Base-by-base conservation (phyloP, 2,888 invertebrate species). In the Rotaria macrura region DNA sequence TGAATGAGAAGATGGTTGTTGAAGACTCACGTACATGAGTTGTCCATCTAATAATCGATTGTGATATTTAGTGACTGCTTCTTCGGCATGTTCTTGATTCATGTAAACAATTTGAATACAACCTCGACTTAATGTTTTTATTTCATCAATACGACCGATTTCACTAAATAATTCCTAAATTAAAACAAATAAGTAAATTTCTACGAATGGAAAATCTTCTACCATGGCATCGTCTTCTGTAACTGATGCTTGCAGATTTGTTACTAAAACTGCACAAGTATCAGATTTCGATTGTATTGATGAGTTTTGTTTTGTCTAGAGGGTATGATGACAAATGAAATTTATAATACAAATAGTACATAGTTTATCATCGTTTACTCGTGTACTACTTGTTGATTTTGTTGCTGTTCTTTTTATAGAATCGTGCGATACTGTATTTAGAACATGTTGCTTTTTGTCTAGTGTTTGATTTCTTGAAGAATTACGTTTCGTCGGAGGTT, bases 11-110 rank as follows among this genome's bases (percentile, higher is more conserved):
- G 23, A 25, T 43, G 79, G 79, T 43, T 79, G 43, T 43, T 79
- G 79, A 43, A 79, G 23, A 43, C 79, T n/a, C 25, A 79, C 79
- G 43, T 79, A 79, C 25, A 79, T 79, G 25, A 79, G 9, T 79
- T 79, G 38, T n/a, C 79, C 79, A 79, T 79, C 79, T 43, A 79
- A 79, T 79, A 79, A 43, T n/a, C 12, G 79, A 79, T 79, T 79
- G 25, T 79, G 79, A n/a, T 79, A 79, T 43, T 25, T 79, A 79
- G 43, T n/a, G 43, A 40, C 40, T 40, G 79, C 79, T n/a, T 79
- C 12, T 43, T 43, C 79, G 10, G 79, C 79, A 17, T 79, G 79
- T 79, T 79, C 79, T 4, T 10, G 40, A 14, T 43, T n/a, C 4
- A 14, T 10, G 43, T 79, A 79, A 43, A 79, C 12, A 25, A 79